Evolutionary conservation across 2,888 invertebrate genomes (phyloP).

Genomic region (Lithophane semibrunnea): DNA sequence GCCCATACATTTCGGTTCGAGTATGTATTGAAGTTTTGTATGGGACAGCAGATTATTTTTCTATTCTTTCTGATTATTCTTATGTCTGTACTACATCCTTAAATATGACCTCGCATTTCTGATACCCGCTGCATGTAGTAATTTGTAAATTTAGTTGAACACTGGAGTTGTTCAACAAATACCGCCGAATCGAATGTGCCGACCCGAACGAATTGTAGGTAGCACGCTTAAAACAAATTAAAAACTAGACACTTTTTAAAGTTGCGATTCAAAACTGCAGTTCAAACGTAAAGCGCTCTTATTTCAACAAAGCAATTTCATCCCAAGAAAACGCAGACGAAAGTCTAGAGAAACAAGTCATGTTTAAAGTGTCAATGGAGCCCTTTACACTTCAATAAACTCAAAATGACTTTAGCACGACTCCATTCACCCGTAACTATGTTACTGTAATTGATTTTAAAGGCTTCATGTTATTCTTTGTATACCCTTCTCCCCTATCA

Average conservation of each 20-base stretch:
- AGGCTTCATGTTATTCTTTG: constrained; percentile 41
- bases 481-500: constrained; percentile 24
- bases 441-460: constrained; percentile 68
- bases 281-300: constrained; percentile 6
- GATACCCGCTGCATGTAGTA: background rate
- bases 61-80: no score
- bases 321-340: constrained; percentile 28
- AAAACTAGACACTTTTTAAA: background rate
- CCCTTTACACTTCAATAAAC: constrained; percentile 68
- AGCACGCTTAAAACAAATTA: background rate
- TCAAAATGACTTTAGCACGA: constrained; percentile 68
- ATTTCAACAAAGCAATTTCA: constrained; percentile 38
- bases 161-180: no score
- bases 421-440: constrained; percentile 65
- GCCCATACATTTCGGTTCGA: no score
- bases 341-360: constrained; percentile 47
- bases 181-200: background rate
- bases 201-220: background rate
- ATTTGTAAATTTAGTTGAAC: background rate
- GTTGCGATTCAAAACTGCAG: background rate
- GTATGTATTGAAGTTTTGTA: no score
- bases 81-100: no score
- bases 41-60: no score
- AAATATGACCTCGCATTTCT: background rate
- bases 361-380: constrained; percentile 59